phyloP scores from a whole-genome alignment of 2,113 vertebrate genomes.

The Podocnemis expansa region DNA sequence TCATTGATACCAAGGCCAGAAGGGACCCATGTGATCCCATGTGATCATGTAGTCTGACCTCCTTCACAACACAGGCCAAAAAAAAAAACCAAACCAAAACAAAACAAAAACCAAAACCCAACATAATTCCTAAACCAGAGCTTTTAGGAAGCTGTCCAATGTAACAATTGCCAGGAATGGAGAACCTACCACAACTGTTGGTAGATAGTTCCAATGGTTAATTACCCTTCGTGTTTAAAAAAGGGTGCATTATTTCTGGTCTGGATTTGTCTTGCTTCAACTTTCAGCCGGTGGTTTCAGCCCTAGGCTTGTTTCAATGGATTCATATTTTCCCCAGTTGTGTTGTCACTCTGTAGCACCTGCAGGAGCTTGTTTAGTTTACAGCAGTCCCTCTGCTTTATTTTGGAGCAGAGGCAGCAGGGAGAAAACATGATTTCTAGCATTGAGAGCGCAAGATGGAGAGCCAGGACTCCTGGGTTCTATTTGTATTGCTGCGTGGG shows the following conservation, averaged over 20 bases:
- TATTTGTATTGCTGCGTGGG: neutral
- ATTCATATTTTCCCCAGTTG: neutral
- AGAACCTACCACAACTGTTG: neutral
- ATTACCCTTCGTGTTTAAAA: neutral
- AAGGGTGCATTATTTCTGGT: neutral
- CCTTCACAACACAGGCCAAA: neutral
- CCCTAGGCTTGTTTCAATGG: neutral
- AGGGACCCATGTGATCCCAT: neutral
- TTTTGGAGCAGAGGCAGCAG: constrained; percentile 26
- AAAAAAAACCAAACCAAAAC: no score
- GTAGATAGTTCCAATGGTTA: neutral
- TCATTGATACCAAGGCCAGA: neutral
- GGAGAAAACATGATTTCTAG: neutral
- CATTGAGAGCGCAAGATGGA: neutral
- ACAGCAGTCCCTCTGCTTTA: neutral
- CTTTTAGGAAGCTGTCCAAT: neutral
- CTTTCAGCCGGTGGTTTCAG: neutral
- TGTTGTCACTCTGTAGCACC: neutral
- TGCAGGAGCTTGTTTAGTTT: neutral
- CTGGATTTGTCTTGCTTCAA: neutral
- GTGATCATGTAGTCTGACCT: neutral
- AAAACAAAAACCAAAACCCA: neutral
- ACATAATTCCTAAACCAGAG: neutral
- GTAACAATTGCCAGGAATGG: neutral
- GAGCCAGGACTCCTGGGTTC: neutral